A percentile compares a stretch with the other conserved stretches of the same genome.
These are phyloP conservation scores for Ischnus inquisitorius DNA, from an alignment of 2,888 invertebrate genomes.

Conservation along the genomic window DNA sequence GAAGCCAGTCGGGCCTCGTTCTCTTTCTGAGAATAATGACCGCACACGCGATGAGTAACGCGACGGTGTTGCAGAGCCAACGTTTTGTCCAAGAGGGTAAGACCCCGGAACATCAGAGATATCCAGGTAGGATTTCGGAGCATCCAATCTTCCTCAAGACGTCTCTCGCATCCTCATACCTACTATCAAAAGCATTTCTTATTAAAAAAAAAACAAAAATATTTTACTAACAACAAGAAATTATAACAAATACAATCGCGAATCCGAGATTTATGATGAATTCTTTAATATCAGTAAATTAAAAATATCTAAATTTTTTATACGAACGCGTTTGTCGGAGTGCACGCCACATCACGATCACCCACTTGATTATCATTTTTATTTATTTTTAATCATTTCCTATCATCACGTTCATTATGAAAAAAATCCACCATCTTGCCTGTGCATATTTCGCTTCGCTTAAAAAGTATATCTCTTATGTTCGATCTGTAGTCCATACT, in stretches of 20 bases:
- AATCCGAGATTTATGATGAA: slow-evolving; percentile 21
- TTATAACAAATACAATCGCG: neutral
- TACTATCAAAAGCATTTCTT: slow-evolving; percentile 27
- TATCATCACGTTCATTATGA: neutral
- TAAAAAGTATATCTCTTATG: slow-evolving; percentile 63
- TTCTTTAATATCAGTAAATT: neutral
- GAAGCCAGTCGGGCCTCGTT: slow-evolving; percentile 83
- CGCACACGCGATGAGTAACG: slow-evolving; percentile 86
- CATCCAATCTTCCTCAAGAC: slow-evolving; percentile 58
- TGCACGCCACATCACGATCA: slow-evolving; percentile 45
- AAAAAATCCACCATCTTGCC: slow-evolving; percentile 64
- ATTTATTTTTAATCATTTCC: neutral
- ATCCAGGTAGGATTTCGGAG: slow-evolving; percentile 80
- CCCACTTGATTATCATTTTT: neutral
- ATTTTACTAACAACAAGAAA: slow-evolving; percentile 1
- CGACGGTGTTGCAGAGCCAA: slow-evolving; percentile 86
- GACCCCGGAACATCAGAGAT: slow-evolving; percentile 82
- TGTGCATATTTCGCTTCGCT: slow-evolving; percentile 72
- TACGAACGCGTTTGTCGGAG: slow-evolving; percentile 30
- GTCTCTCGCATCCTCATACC: slow-evolving; percentile 39
- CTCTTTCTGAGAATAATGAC: slow-evolving; percentile 86
- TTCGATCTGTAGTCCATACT: slow-evolving; percentile 66
- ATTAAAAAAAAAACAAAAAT: neutral
- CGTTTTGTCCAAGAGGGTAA: slow-evolving; percentile 82
- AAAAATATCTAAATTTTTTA: neutral